These are phyloP conservation scores for Busseola fusca DNA, from an alignment of 2,888 invertebrate genomes.

Conservation along the genomic window DNA sequence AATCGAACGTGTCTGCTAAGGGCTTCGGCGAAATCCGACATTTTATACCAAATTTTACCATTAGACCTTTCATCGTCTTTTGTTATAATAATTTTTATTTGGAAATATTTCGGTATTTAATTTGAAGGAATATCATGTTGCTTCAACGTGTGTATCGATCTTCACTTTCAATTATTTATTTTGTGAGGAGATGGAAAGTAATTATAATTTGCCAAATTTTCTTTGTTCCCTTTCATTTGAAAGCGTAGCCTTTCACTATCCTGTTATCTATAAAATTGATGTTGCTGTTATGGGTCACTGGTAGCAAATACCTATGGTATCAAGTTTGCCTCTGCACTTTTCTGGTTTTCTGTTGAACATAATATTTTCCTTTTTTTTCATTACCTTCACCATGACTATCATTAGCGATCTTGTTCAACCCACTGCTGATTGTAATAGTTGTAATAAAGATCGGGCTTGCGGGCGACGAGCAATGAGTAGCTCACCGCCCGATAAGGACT, in stretches of 20 bases:
- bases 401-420: too few relatives aligned
- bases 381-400: too few relatives aligned
- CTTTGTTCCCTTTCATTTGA: not conserved
- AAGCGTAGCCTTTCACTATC: not conserved
- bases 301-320: too few relatives aligned
- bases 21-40: slow-evolving; percentile 35
- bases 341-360: too few relatives aligned
- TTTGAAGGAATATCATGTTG: not conserved
- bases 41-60: slow-evolving; percentile 39
- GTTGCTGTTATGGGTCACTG: too few relatives aligned
- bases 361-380: too few relatives aligned
- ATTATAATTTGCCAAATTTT: not conserved
- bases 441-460: too few relatives aligned
- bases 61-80: slow-evolving; percentile 36
- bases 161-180: not conserved
- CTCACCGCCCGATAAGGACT: too few relatives aligned
- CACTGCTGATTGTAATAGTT: too few relatives aligned
- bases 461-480: too few relatives aligned
- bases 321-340: too few relatives aligned
- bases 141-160: not conserved
- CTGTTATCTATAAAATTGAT: too few relatives aligned
- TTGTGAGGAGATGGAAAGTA: not conserved
- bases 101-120: not conserved
- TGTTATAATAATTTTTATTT: slow-evolving; percentile 23
- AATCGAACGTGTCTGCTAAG: slow-evolving; percentile 54